Evolutionary conservation across 2,797 vertebrate species (phyloP), one percentile per base, ranked within the genome.

Genomic region (Hippopotamyrus pictus): DNA sequence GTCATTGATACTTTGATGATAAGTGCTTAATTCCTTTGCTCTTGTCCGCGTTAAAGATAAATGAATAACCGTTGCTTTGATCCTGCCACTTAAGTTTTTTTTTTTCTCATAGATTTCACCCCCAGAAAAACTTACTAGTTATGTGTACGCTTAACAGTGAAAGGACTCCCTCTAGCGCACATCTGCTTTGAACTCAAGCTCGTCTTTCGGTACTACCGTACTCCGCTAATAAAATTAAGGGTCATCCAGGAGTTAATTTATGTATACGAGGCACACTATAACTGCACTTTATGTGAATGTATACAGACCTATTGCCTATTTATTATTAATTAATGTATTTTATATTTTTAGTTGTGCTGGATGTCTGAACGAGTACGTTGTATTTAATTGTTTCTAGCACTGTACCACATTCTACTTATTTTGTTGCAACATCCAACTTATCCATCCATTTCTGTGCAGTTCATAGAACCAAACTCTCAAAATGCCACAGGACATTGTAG

Each of bases 81-180:
- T 90, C 86, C 51, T 53, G 51, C 4, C 22, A 22, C 33, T 82
- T 22, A 82, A 29, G 29, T 14, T 46, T 69, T 86, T 44, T 33
- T 29, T 44, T 69, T 37, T 51, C 44, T 89, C 22, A 50, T 14
- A 65, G 22, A 44, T 19, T 69, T 86, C 57, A 29, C 17, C 46
- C 17, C 50, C 53, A 29, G 2, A 11, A 48, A 89, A 22, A 57
- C 41, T 69, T 50, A 79, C 12, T 29, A 76, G 14, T 54, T 54
- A 54, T 7, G n/a, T 5, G 65, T 73, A 46, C 1, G 33, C 25
- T 84, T 65, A 29, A 44, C 76, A 59, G 91, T 37, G 5, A 90
- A 91, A 91, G 91, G 22, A 91, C 95, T 90, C 94, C 94, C 88
- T 90, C 95, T 95, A 92, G 93, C 95, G 95, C 94, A 91, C 59